Evolutionary conservation across 2,797 vertebrate species (phyloP), one percentile per base, ranked within the genome.

Genomic region (Petrocephalus sullivani): DNA sequence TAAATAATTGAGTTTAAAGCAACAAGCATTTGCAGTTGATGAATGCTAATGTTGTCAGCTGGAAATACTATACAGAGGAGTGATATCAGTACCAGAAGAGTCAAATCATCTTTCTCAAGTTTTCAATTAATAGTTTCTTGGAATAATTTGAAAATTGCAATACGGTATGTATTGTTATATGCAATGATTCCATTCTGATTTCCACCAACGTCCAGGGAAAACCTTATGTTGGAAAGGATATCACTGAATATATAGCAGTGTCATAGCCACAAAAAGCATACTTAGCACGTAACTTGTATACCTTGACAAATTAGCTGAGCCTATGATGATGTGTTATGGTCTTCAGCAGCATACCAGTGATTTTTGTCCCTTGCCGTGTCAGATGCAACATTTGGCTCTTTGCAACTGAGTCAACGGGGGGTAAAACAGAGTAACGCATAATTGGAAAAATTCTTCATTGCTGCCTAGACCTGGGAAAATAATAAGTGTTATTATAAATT

Each of bases 1-100:
- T 84, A 87, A 56, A 60, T 71, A 88, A 82, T 88, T 37, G 33
- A 88, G 67, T 90, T 84, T 88, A 21, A 86, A 83, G 71, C 58
- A 88, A 89, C 85, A 37, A 81, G 75, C 75, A 46, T 81, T 81
- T 49, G 75, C n/a, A 81, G 41, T 49, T 81, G 75, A 81, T 81
- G 46, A 81, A 81, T 81, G 75, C 37, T 81, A 81, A 81, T 49
- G 41, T 81, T n/a, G 75, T 81, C 41, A 81, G 16, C 75, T 81
- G 41, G 75, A 81, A 81, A 81, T 81, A 49, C 37, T 37, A 81
- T 19, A 49, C 0, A 46, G 37, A 81, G 28, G 64, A 49, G 75
- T 81, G 75, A 81, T 81, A n/a, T 81, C 75, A 49, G 2, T 81
- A 81, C 21, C 12, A 33, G 53, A 57, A 19, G 23, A 85, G 16